These are phyloP conservation scores for Amphiprion ocellaris DNA, from an alignment of 2,113 vertebrate genomes.

Conservation along the genomic window DNA sequence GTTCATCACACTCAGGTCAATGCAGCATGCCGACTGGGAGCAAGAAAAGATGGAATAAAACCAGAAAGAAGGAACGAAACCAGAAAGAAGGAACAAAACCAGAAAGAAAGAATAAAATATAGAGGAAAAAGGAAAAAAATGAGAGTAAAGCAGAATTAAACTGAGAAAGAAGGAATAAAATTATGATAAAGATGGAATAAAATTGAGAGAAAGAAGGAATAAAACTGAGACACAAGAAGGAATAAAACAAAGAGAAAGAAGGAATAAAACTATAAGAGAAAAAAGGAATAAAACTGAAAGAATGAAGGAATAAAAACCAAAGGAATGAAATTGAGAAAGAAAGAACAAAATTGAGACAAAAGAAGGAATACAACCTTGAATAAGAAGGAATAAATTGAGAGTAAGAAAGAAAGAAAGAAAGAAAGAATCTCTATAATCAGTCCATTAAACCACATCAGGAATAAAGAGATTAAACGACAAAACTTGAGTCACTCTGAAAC, in stretches of 20 bases:
- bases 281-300: no score
- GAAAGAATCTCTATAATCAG: constrained; percentile 1
- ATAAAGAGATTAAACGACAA: constrained; percentile 24
- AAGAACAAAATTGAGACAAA: no score
- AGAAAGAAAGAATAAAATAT: no score
- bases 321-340: no score
- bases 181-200: background rate
- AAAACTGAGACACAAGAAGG: no score
- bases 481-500: constrained; percentile 53
- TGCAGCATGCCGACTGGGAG: constrained; percentile 66
- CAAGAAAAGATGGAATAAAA: constrained; percentile 7
- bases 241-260: background rate
- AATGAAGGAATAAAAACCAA: background rate
- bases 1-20: constrained; percentile 44
- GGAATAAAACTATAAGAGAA: background rate
- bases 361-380: no score
- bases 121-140: background rate
- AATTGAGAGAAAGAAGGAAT: background rate
- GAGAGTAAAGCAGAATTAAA: background rate
- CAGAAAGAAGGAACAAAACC: no score
- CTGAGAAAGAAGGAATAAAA: background rate
- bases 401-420: no score
- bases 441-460: constrained; percentile 34
- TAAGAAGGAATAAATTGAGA: background rate
- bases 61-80: no score